Evolutionary conservation across 2,113 vertebrate genomes (phyloP).

Genomic region (Leptodactylus fuscus): DNA sequence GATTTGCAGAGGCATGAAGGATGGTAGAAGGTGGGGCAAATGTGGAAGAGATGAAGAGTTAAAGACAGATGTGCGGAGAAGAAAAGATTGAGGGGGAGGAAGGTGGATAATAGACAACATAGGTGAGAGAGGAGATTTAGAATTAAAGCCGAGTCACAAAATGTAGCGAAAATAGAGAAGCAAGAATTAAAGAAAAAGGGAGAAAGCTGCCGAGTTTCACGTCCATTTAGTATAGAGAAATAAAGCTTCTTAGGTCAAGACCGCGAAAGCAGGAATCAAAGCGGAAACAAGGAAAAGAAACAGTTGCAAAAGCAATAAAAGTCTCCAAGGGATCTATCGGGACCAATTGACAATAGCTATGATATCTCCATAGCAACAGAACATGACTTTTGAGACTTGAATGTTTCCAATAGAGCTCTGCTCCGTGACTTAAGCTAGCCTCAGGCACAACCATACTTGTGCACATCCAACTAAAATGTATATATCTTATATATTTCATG

Average conservation of each 20-base stretch:
- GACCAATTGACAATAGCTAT: conserved; percentile 40
- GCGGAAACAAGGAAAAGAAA: background rate
- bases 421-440: background rate
- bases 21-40: background rate
- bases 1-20: background rate
- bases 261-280: conserved; percentile 34
- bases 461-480: too few species aligned
- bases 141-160: background rate
- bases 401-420: background rate
- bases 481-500: too few species aligned
- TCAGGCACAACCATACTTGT: background rate
- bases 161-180: background rate
- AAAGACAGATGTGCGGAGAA: background rate
- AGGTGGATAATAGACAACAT: background rate
- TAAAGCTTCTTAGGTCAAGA: background rate
- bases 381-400: background rate
- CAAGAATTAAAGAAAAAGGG: background rate
- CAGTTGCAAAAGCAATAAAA: background rate
- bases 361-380: conserved; percentile 49
- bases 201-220: background rate
- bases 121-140: background rate
- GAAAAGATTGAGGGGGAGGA: background rate
- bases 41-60: background rate
- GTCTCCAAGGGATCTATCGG: conserved; percentile 10
- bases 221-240: background rate